These are phyloP conservation scores for Myxocyprinus asiaticus DNA, from an alignment of 2,113 vertebrate species.

Conservation along the genomic window DNA sequence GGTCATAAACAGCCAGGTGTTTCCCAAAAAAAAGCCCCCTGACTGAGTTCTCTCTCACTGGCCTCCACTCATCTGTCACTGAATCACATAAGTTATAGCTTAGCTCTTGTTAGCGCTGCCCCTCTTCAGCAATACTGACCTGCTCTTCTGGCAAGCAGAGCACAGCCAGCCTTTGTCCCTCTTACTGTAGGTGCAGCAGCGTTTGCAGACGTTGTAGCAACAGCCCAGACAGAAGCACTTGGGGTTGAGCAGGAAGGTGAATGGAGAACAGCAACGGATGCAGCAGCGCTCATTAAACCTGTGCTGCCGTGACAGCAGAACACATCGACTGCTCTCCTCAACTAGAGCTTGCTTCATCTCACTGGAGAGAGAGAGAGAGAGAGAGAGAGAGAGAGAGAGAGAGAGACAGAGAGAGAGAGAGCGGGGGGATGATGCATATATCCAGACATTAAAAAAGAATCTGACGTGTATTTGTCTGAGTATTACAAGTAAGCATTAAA, in stretches of 20 bases:
- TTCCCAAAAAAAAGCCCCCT: neutral
- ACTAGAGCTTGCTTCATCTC: conserved; percentile 91
- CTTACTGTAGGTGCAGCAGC: conserved; percentile 86
- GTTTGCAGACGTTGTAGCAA: conserved; percentile 89
- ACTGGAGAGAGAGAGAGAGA: conserved; percentile 65
- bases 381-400: neutral
- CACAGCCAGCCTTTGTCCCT: conserved; percentile 88
- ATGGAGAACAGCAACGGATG: conserved; percentile 92
- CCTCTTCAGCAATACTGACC: conserved; percentile 71
- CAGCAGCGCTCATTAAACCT: conserved; percentile 93
- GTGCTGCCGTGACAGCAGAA: conserved; percentile 86
- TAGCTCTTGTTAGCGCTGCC: neutral
- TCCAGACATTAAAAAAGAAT: too few species aligned
- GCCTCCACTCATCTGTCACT: neutral
- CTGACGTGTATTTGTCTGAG: conserved; percentile 3
- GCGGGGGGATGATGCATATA: neutral
- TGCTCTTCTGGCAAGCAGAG: conserved; percentile 87
- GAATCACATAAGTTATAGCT: neutral
- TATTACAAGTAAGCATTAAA: conserved; percentile 7
- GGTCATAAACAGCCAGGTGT: neutral
- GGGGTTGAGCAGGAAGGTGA: conserved; percentile 92
- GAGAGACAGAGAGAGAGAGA: neutral
- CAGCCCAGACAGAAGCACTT: conserved; percentile 85
- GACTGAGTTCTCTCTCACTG: neutral
- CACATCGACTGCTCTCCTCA: conserved; percentile 89